Conservation (phyloP, 1,140 invertebrate species). For the Laupala kohalensis region DNA sequence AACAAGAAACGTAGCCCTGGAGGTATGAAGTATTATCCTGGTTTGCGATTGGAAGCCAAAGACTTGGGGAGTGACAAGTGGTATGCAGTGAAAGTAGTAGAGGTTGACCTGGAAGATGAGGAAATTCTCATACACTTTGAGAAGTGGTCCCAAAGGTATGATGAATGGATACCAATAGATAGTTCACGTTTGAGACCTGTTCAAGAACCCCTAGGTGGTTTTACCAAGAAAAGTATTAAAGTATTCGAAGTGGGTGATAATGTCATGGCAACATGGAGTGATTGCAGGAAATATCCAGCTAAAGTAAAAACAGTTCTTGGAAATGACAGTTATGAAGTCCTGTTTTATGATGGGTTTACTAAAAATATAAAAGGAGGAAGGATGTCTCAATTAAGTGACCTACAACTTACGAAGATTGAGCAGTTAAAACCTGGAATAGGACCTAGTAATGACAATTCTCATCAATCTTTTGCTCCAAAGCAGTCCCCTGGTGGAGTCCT, state of each 20-base stretch:
- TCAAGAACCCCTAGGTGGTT: neutral
- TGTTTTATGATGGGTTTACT: constrained; percentile 77
- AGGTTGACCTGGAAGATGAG: constrained; percentile 71
- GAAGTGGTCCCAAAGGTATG: constrained; percentile 60
- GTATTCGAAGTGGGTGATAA: constrained; percentile 57
- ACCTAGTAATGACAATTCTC: neutral
- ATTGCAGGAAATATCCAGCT: constrained; percentile 70
- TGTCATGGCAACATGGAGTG: constrained; percentile 73
- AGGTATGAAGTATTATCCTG: too few species aligned
- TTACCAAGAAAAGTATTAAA: constrained; percentile 32
- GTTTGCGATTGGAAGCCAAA: constrained; percentile 53
- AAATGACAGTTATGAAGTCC: constrained; percentile 63
- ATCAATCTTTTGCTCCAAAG: neutral
- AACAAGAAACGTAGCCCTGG: neutral
- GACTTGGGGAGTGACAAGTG: constrained; percentile 51
- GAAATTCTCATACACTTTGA: constrained; percentile 83
- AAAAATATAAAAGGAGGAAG: constrained; percentile 53
- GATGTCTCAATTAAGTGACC: constrained; percentile 38
- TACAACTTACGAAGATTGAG: neutral
- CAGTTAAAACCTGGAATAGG: too few species aligned
- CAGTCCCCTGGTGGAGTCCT: neutral
- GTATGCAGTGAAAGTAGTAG: constrained; percentile 66
- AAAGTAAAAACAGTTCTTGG: constrained; percentile 53
- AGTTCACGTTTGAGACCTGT: constrained; percentile 54
- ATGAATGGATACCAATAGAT: constrained; percentile 85